Evolutionary conservation across 2,797 vertebrate genomes (phyloP), one percentile per base, ranked within the genome.

Genomic region (Chaunax sp.): DNA sequence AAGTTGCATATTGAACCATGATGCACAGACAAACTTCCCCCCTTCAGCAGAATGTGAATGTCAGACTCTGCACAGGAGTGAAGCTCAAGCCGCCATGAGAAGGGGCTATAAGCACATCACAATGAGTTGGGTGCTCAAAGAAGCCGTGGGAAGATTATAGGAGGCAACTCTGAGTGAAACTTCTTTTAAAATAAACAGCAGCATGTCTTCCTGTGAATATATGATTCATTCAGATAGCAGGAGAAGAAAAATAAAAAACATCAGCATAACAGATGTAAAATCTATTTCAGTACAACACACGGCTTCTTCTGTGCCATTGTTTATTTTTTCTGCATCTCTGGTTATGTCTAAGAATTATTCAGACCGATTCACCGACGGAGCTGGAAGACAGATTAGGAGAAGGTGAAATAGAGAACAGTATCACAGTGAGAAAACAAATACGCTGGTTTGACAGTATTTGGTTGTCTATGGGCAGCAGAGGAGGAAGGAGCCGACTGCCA

Each of bases 381-480:
- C 89, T 90, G 86, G 83, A 71, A 64, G 81, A 90, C 38, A 62
- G 71, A 89, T 91, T 87, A 89, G 20, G 56, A 66, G 69, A 54
- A 66, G 72, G 81, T 82, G 81, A 88, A 82, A 85, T 69, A 80
- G 81, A 81, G 90, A 85, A 91, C 90, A 91, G 90, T 92, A 88
- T 88, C 90, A 81, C 69, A 77, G 80, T 67, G 72, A 72, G 77
- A 56, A 83, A 81, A 87, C 70, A 2, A 78, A 87, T 57, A 85
- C 33, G 47, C 40, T 23, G 58, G 14, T 74, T 73, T 77, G 77
- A 87, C 75, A 71, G 73, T 66, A 69, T 85, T 82, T 82, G 64
- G 80, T 77, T 73, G 71, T 84, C 82, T 53, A 2, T 1, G 52
- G 76, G 66, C 56, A 35, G 80, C 78, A 16, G 23, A 73, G 60